A percentile compares a stretch with the other conserved stretches of the same genome.
phyloP scores from a whole-genome alignment of 2,797 vertebrate genomes.

The Anniella stebbinsi region DNA sequence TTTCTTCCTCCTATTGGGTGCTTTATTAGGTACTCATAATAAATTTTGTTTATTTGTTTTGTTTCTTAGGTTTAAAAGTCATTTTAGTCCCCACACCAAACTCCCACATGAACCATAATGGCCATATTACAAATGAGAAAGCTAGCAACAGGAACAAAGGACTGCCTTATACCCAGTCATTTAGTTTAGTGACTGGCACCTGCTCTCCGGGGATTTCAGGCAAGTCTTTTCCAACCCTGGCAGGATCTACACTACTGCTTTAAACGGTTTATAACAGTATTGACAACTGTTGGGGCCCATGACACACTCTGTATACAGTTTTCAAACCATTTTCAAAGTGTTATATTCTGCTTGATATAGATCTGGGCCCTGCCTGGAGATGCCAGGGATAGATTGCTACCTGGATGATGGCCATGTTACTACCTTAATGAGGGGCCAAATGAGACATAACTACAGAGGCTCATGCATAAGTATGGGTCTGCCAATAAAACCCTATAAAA shows the following conservation, averaged over 20 bases:
- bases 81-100: slow-evolving; percentile 42
- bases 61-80: not conserved
- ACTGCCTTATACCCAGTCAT: too few species aligned
- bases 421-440: not conserved
- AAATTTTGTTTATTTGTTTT: not conserved
- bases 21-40: not conserved
- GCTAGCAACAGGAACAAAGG: slow-evolving; percentile 9
- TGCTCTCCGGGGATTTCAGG: too few species aligned
- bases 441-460: not conserved
- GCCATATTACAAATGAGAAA: slow-evolving; percentile 33
- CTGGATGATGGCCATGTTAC: not conserved
- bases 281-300: too few species aligned
- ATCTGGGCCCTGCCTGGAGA: too few species aligned
- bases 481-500: not conserved
- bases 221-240: too few species aligned
- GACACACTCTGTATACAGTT: too few species aligned
- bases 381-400: not conserved
- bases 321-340: too few species aligned
- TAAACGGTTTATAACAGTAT: too few species aligned
- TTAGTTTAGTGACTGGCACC: too few species aligned
- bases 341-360: too few species aligned
- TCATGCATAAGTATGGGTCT: not conserved
- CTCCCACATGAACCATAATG: slow-evolving; percentile 26
- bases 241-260: too few species aligned
- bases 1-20: not conserved